These are phyloP conservation scores for Callipepla californica DNA, from an alignment of 2,113 vertebrate genomes.

Conservation along the genomic window DNA sequence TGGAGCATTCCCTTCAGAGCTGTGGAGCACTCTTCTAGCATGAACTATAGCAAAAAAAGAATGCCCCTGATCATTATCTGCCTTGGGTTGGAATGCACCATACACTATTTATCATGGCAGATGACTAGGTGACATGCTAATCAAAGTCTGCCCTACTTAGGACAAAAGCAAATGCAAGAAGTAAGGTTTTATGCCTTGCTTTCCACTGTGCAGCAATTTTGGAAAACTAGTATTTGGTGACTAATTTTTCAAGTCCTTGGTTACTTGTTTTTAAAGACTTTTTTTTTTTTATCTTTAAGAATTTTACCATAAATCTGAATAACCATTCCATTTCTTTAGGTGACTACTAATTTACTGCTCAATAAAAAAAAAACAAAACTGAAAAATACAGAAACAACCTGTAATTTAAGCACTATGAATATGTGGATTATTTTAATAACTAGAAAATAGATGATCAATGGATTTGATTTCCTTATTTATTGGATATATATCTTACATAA, in stretches of 20 bases:
- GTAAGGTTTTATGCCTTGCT: background rate
- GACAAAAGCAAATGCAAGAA: background rate
- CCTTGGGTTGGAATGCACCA: fast-evolving
- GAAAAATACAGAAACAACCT: background rate
- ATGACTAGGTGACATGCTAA: background rate
- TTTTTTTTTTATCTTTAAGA: background rate
- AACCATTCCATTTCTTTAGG: background rate
- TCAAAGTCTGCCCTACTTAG: background rate
- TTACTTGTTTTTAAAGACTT: background rate
- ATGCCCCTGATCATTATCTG: fast-evolving
- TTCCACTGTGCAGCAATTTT: background rate
- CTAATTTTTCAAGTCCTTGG: background rate
- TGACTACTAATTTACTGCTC: background rate
- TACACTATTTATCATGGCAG: background rate
- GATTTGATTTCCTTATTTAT: background rate
- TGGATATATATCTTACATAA: background rate
- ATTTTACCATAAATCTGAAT: background rate
- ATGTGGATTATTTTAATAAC: fast-evolving
- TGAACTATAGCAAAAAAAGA: background rate
- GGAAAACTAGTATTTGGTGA: background rate
- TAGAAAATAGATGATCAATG: background rate
- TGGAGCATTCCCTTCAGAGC: no score
- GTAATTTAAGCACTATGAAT: background rate
- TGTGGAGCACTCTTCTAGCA: background rate
- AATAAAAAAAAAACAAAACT: background rate